These are phyloP conservation scores for Octopus sinensis DNA, from an alignment of 1,140 invertebrate species.

Conservation along the genomic window DNA sequence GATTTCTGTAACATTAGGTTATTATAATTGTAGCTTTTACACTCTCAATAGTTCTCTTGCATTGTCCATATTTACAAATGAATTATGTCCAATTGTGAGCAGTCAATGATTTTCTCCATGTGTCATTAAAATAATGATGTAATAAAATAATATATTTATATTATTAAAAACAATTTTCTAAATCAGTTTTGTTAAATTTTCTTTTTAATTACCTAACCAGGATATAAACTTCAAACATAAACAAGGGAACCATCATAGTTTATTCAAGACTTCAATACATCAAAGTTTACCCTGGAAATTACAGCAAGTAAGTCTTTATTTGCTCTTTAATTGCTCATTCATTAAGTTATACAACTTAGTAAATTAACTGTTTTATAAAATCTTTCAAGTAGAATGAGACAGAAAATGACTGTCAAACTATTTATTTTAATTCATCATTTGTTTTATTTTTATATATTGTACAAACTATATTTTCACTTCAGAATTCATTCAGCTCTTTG, in stretches of 20 bases:
- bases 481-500: too few relatives aligned
- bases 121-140: background rate
- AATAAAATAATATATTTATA: background rate
- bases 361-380: too few relatives aligned
- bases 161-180: background rate
- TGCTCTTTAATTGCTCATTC: too few relatives aligned
- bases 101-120: background rate
- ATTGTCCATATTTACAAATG: background rate
- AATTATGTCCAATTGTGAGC: background rate
- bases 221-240: constrained; percentile 43
- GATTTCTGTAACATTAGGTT: too few relatives aligned
- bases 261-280: constrained; percentile 31
- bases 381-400: too few relatives aligned
- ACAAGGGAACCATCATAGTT: constrained; percentile 33
- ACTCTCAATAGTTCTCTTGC: too few relatives aligned
- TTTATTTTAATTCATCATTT: too few relatives aligned
- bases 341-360: too few relatives aligned
- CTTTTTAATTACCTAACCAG: constrained; percentile 22
- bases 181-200: constrained; percentile 13
- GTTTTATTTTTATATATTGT: too few relatives aligned
- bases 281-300: constrained; percentile 34
- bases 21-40: too few relatives aligned
- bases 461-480: too few relatives aligned
- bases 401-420: too few relatives aligned
- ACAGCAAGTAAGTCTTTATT: constrained; percentile 31